These are phyloP conservation scores for Patella vulgata DNA, from an alignment of 1,140 invertebrate genomes.

Conservation along the genomic window DNA sequence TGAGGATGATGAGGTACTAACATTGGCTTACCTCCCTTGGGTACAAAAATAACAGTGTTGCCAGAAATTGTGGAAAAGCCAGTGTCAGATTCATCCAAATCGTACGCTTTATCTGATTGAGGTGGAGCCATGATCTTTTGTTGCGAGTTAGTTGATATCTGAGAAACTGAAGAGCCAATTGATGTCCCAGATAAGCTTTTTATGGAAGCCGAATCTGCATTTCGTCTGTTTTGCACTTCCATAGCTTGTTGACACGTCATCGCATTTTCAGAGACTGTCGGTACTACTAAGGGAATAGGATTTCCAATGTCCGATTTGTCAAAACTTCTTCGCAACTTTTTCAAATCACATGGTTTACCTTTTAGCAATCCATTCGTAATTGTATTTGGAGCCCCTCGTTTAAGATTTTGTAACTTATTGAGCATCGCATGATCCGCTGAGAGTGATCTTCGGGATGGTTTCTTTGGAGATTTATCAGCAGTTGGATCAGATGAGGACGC, in stretches of 20 bases:
- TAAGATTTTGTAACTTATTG: too few species aligned
- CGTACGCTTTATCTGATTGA: conserved; percentile 9
- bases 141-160: conserved; percentile 8
- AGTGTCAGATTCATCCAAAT: conserved; percentile 42
- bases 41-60: conserved; percentile 29
- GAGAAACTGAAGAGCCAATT: conserved; percentile 18
- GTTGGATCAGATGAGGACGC: conserved; percentile 6
- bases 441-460: conserved; percentile 18
- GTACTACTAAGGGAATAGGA: conserved; percentile 36
- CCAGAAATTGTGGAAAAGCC: conserved; percentile 47
- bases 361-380: conserved; percentile 50
- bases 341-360: conserved; percentile 37
- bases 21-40: neutral
- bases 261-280: conserved; percentile 17
- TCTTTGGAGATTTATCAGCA: neutral
- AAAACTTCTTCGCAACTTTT: conserved; percentile 45
- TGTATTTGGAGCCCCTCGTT: conserved; percentile 54
- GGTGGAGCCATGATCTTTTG: neutral
- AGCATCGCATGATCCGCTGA: conserved; percentile 40
- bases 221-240: neutral
- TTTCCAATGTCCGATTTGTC: conserved; percentile 48
- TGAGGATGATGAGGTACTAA: conserved; percentile 10
- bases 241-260: neutral
- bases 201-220: neutral
- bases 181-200: neutral